Evolutionary conservation across 2,797 vertebrate species (phyloP), one percentile per base, ranked within the genome.

Genomic region (Gobionotothen gibberifrons): DNA sequence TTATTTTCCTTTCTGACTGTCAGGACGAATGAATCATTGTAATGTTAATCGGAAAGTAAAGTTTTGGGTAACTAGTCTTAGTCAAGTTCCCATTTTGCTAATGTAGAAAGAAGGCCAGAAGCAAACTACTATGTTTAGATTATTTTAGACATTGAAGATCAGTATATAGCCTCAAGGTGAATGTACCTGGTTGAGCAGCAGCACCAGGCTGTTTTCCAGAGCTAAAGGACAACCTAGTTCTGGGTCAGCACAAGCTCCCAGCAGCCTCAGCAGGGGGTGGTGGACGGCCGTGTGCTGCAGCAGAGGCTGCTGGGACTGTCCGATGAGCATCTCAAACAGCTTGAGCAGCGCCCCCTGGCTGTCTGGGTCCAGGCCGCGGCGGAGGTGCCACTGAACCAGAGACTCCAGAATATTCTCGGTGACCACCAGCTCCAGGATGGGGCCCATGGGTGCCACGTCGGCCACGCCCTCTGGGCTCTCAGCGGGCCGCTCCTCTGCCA

Each of bases 321-420:
- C 96, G 46, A 99, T 96, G 60, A 99, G 94, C 96, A 97, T 96
- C 93, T 99, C 98, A 2, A 96, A 98, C n/a, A 99, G 94, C 91
- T 98, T 98, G 71, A 99, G 93, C 81, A 98, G 95, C 64, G 96
- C 96, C 74, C 95, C 95, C 76, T 94, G 94, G 82, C 93, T 95
- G 81, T 95, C 95, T 0, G 88, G 83, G 82, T 95, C 94, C 83
- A 95, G 77, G 53, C 96, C 95, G 48, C 95, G 94, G 1, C 93
- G 93, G 43, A 98, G 85, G 75, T 98, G 96, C 98, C 97, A 99
- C 60, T 93, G 88, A 76, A 99, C 94, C 74, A 99, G 91, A 21
- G 93, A 81, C 69, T 96, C 97, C 85, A 99, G 92, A 29, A 99
- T 92, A 36, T 96, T 94, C 92, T 99, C 97, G 0, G 90, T 85